Base-by-base conservation (phyloP, 2,113 vertebrate species). In the Coreoperca whiteheadi region DNA sequence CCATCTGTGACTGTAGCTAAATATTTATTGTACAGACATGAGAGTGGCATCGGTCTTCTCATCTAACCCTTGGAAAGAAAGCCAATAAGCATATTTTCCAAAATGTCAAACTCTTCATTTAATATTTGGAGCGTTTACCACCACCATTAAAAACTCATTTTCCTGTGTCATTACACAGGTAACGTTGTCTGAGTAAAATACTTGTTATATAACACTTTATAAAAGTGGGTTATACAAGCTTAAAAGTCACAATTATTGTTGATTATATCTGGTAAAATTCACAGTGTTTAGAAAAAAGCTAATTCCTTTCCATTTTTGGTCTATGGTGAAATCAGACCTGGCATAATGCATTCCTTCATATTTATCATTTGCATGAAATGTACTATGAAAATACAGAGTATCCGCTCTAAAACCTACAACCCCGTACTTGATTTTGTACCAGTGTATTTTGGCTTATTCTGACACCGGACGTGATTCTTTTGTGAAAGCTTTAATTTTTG, bases 191-290 rank as follows among this genome's bases (percentile, higher is more conserved):
- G 51, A 77, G 59, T 89, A 81, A 82, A 87, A 88, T 90, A 79
- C 25, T 50, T 50, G 66, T 48, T 70, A 54, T 63, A 84, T 51
- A 84, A 83, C 88, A 90, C 87, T 91, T 92, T 91, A 92, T 88
- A 90, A 93, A 93, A 90, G 77, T 91, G 88, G 69, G 59, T 89
- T 88, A 91, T 82, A 84, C 46, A 74, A 57, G 66, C 79, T 74
- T 68, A 83, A 64, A 74, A 84, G 43, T 78, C 69, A 69, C 39
- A 59, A 74, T 37, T 66, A 83, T 25, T 46, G 28, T 66, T 76
- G n/a, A 64, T 67, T 74, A 82, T 61, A 56, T 59, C 14, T 54
- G 48, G 14, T 69, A 54, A 86, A 87, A 90, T 95, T 95, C 94
- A 95, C 94, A 95, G 94, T 93, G 82, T 82, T 75, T 66, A 75